Evolutionary conservation across 2,888 invertebrate genomes (phyloP).

Genomic region (Epistrophe grossulariae): DNA sequence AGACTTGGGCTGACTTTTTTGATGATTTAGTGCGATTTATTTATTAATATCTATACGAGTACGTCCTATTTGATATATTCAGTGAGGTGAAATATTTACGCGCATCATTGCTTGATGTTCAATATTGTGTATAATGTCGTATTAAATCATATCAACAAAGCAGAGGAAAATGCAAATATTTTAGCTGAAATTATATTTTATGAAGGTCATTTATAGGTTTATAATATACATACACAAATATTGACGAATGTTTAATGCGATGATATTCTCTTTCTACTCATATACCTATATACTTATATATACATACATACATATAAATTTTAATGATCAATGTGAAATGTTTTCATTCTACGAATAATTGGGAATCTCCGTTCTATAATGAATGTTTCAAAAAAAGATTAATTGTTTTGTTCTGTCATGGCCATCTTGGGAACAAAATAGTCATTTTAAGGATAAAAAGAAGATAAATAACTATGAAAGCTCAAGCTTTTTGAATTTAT

Average conservation of each 20-base stretch:
- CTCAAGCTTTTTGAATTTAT: not conserved
- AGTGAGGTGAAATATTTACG: slow-evolving; percentile 18
- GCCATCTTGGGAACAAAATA: not conserved
- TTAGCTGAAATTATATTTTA: not conserved
- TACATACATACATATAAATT: no score
- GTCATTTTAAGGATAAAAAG: not conserved
- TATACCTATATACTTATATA: not conserved
- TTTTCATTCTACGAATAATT: not conserved
- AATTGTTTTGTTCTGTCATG: not conserved
- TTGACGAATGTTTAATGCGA: not conserved
- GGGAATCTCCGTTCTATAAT: not conserved
- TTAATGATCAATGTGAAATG: not conserved
- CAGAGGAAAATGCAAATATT: not conserved
- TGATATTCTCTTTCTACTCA: not conserved
- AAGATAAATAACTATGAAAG: not conserved
- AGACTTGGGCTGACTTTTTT: not conserved
- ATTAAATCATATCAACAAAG: not conserved
- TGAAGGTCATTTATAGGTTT: not conserved
- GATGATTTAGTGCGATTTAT: not conserved
- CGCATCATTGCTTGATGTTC: slow-evolving; percentile 1
- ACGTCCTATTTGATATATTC: slow-evolving; percentile 8
- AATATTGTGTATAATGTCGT: not conserved
- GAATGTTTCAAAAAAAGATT: slow-evolving; percentile 11
- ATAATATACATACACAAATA: not conserved
- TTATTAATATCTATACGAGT: no score